phyloP scores from a whole-genome alignment of 2,113 vertebrate species.

The Heterochromis multidens region DNA sequence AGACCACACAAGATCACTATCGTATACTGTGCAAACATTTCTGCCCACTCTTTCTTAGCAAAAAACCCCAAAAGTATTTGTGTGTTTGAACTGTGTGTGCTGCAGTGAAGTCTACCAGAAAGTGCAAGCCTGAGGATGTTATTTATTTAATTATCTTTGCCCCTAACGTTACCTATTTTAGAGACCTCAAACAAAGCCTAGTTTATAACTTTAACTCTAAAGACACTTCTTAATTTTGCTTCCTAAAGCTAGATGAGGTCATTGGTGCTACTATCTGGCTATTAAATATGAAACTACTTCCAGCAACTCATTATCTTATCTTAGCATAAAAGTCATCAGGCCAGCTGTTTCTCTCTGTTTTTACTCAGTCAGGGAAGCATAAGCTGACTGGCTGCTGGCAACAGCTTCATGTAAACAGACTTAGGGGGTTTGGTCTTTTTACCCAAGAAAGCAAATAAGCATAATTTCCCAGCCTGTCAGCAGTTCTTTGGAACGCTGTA shows the following conservation, averaged over 20 bases:
- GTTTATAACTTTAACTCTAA: background rate
- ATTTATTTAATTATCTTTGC: background rate
- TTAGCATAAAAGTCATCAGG: background rate
- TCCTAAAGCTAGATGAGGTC: background rate
- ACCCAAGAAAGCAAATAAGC: background rate
- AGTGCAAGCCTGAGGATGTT: background rate
- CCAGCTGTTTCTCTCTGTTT: background rate
- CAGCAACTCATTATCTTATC: background rate
- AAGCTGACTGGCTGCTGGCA: background rate
- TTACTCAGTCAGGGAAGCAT: background rate
- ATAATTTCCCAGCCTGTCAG: background rate
- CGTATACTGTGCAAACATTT: background rate
- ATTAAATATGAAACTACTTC: background rate
- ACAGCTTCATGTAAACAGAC: background rate
- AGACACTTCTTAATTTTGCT: background rate
- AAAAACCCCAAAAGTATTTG: background rate
- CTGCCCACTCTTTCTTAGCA: background rate
- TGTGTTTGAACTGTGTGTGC: rapidly evolving
- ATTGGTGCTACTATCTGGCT: background rate
- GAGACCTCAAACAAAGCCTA: background rate
- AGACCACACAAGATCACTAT: background rate
- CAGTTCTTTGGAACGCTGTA: background rate
- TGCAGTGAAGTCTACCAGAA: background rate
- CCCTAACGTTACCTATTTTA: background rate
- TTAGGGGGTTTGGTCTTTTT: background rate